These are phyloP conservation scores for Zootoca vivipara DNA, from an alignment of 2,113 vertebrate species.

Conservation along the genomic window DNA sequence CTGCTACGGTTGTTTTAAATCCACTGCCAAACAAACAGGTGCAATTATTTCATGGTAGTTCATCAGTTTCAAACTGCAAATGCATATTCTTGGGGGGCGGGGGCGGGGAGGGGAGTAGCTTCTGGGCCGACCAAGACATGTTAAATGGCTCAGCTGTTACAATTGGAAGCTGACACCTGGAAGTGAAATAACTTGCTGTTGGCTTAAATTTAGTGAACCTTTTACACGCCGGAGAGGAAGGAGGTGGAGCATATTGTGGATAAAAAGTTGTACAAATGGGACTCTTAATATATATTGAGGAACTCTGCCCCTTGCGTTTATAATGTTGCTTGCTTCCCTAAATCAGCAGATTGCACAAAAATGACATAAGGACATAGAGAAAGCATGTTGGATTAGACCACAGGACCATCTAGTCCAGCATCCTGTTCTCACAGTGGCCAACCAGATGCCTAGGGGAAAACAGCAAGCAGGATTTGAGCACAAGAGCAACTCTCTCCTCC, in stretches of 20 bases:
- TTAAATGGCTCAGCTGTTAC: slow-evolving; percentile 10
- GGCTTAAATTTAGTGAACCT: neutral
- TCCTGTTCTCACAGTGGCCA: too few species aligned
- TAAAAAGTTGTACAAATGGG: neutral
- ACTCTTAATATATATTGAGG: neutral
- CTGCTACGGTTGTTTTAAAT: neutral
- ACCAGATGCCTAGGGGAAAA: too few species aligned
- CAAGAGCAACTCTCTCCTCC: neutral
- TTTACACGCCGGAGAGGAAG: neutral
- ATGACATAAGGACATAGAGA: too few species aligned
- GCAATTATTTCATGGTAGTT: slow-evolving; percentile 25
- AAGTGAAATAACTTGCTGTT: neutral
- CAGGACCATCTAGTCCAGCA: too few species aligned
- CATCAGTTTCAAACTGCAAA: slow-evolving; percentile 13
- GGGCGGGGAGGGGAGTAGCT: neutral
- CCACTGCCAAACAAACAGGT: slow-evolving; percentile 10
- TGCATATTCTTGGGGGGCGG: rapidly evolving
- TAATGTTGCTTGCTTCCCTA: neutral
- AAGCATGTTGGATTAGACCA: too few species aligned
- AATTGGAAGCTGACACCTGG: neutral
- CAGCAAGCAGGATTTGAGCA: too few species aligned
- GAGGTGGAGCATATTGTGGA: neutral
- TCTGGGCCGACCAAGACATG: neutral
- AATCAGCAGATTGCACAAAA: neutral
- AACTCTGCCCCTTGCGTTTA: too few species aligned